Evolutionary conservation across 2,888 invertebrate genomes (phyloP).

Genomic region (Drosophila mayaguana): DNA sequence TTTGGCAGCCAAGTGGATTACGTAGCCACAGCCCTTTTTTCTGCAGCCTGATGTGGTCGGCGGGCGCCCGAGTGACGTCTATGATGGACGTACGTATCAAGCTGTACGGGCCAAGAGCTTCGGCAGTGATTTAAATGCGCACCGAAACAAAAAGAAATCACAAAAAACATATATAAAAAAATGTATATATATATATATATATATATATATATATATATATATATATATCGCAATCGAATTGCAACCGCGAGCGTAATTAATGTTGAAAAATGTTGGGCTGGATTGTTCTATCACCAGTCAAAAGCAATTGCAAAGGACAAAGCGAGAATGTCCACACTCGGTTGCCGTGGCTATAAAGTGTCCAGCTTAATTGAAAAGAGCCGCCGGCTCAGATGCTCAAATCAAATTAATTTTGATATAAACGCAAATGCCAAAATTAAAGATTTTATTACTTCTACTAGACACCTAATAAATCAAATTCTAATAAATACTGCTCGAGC

Average conservation of each 20-base stretch:
- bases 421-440: not conserved
- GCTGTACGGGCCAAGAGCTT: constrained; percentile 33
- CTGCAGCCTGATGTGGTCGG: constrained; percentile 25
- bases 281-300: constrained; percentile 54
- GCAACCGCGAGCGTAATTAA: constrained; percentile 69
- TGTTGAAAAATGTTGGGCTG: constrained; percentile 61
- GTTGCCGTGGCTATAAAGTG: constrained; percentile 7
- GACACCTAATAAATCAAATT: not conserved
- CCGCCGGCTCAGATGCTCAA: constrained; percentile 3
- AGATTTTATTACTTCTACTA: too few species aligned
- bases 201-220: constrained; percentile 5
- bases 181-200: constrained; percentile 7
- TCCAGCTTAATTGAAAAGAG: constrained; percentile 1
- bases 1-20: constrained; percentile 68
- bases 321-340: not conserved
- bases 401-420: not conserved
- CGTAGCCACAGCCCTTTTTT: constrained; percentile 30
- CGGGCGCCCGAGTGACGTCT: constrained; percentile 42
- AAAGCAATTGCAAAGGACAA: constrained; percentile 9
- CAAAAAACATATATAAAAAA: constrained; percentile 14
- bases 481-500: not conserved
- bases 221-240: constrained; percentile 48
- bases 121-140: constrained; percentile 68
- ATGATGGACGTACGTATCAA: constrained; percentile 63
- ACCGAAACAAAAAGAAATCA: constrained; percentile 42